phyloP scores from a whole-genome alignment of 2,113 vertebrate genomes.

The Electrona antarctica region DNA sequence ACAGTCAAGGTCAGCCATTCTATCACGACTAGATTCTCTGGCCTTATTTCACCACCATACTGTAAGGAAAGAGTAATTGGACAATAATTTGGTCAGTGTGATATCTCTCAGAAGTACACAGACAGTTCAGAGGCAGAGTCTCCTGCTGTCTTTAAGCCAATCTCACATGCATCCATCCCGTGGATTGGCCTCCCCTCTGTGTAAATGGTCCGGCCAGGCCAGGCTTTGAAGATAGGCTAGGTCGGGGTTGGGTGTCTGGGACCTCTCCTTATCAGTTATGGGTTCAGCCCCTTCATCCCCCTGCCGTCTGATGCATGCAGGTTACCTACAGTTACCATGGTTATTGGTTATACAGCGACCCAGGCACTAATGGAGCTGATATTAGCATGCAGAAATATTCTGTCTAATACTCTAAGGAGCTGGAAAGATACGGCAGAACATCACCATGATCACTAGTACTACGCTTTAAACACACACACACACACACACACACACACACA shows the following conservation, averaged over 20 bases:
- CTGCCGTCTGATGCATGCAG: conserved; percentile 47
- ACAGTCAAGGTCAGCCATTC: conserved; percentile 41
- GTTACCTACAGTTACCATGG: conserved; percentile 59
- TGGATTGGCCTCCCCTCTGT: neutral
- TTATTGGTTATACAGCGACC: conserved; percentile 52
- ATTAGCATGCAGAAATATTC: conserved; percentile 72
- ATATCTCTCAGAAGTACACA: conserved; percentile 33
- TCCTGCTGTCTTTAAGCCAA: conserved; percentile 29
- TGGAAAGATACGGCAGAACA: conserved; percentile 18
- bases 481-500: conserved; percentile 29
- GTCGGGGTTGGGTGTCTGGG: conserved; percentile 2
- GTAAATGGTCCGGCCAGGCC: conserved; percentile 6
- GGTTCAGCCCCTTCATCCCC: conserved; percentile 39
- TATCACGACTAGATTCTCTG: conserved; percentile 14
- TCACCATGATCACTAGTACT: neutral
- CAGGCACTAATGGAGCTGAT: conserved; percentile 38
- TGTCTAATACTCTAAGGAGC: conserved; percentile 54
- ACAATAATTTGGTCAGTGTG: conserved; percentile 39
- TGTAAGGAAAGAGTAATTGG: conserved; percentile 25
- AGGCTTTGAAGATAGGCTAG: conserved; percentile 61
- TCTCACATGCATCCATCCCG: conserved; percentile 1
- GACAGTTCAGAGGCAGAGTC: conserved; percentile 45
- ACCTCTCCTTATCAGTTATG: conserved; percentile 55
- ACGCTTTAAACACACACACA: conserved; percentile 49
- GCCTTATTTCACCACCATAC: conserved; percentile 30